Conservation (phyloP, 1,140 invertebrate species). For the Dufourea novaeangliae region DNA sequence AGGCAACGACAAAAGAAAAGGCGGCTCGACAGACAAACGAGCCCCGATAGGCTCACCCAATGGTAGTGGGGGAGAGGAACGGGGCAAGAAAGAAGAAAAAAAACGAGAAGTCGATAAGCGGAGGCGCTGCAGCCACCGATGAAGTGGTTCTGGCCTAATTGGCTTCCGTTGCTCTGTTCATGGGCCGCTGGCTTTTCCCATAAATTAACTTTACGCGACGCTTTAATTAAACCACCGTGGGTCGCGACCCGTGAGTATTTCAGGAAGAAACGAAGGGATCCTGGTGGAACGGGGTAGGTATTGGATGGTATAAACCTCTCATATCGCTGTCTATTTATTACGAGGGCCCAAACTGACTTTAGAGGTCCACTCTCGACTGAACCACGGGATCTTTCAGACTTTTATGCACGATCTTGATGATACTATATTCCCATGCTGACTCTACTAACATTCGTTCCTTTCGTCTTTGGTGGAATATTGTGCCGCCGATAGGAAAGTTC, state of each 20-base stretch:
- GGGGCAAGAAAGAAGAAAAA: conserved; percentile 24
- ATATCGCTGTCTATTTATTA: conserved; percentile 49
- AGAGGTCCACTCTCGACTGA: not conserved
- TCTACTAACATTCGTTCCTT: not conserved
- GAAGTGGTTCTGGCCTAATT: conserved; percentile 68
- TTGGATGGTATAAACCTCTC: conserved; percentile 10
- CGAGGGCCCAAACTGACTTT: not conserved
- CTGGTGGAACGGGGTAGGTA: not conserved
- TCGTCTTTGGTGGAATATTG: not conserved
- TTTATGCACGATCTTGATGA: conserved; percentile 2
- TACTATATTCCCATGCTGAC: not conserved
- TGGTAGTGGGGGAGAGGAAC: not conserved
- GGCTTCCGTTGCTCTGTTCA: conserved; percentile 67
- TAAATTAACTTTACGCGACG: conserved; percentile 67
- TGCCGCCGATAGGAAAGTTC: too few species aligned
- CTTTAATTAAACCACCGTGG: conserved; percentile 64
- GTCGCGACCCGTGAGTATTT: conserved; percentile 51
- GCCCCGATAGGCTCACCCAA: conserved; percentile 42
- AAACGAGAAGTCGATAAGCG: conserved; percentile 56
- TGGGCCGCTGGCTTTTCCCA: conserved; percentile 59
- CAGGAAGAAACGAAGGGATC: conserved; percentile 36
- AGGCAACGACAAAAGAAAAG: conserved; percentile 59
- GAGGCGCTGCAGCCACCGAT: conserved; percentile 43
- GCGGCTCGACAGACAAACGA: conserved; percentile 52
- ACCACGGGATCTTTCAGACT: not conserved